phyloP scores from a whole-genome alignment of 2,888 invertebrate species.

The Lasioglossum zephyrum region DNA sequence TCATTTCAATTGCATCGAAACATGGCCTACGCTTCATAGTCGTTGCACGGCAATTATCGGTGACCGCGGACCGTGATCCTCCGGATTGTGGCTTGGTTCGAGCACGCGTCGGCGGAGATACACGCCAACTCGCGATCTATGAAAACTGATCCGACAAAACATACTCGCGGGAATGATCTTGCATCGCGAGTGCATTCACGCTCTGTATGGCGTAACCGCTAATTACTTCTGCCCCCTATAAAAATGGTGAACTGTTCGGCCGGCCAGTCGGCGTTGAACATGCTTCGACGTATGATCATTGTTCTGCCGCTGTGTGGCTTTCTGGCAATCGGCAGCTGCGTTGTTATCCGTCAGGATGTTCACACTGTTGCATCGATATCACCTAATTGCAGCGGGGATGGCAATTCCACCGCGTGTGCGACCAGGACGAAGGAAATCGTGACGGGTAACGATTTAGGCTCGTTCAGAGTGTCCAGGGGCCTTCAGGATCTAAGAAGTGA shows the following conservation, averaged over 20 bases:
- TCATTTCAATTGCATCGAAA: constrained; percentile 38
- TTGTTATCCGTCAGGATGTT: constrained; percentile 19
- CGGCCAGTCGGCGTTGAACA: constrained; percentile 78
- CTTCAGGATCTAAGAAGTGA: not conserved
- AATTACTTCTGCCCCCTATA: constrained; percentile 76
- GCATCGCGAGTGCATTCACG: constrained; percentile 79
- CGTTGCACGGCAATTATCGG: constrained; percentile 40
- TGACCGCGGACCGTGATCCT: constrained; percentile 12
- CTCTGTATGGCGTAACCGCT: constrained; percentile 82
- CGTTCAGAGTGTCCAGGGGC: not conserved
- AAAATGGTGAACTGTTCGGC: constrained; percentile 74
- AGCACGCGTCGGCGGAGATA: not conserved
- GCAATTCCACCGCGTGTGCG: constrained; percentile 32
- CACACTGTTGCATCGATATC: not conserved
- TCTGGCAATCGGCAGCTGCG: constrained; percentile 47
- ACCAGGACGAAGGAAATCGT: not conserved
- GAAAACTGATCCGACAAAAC: constrained; percentile 33
- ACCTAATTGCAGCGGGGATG: constrained; percentile 24
- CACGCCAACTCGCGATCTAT: not conserved
- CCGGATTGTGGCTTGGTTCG: not conserved
- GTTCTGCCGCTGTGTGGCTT: constrained; percentile 63
- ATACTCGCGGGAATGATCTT: constrained; percentile 22
- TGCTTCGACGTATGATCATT: constrained; percentile 78
- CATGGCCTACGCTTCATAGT: constrained; percentile 17
- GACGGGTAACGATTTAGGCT: not conserved